Conservation (phyloP, 2,113 vertebrate species). For the Pogonocichla stellata region DNA sequence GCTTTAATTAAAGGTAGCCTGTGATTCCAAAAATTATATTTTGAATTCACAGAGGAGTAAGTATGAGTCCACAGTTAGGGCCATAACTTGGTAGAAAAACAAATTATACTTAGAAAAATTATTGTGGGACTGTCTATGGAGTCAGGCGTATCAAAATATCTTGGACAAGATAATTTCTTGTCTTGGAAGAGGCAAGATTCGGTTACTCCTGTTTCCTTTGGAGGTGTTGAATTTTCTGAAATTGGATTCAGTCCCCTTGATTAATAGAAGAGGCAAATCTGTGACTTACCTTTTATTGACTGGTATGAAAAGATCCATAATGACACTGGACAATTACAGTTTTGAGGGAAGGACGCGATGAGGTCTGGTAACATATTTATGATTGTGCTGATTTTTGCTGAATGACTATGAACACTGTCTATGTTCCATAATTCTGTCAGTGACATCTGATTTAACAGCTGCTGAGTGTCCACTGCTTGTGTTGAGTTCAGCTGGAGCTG, state of each 20-base stretch:
- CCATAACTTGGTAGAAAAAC: background rate
- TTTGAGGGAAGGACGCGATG: background rate
- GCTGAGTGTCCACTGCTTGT: background rate
- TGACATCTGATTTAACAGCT: conserved; percentile 24
- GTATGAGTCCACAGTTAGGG: background rate
- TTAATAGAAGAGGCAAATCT: background rate
- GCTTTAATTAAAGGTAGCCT: background rate
- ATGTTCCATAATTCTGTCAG: conserved; percentile 1
- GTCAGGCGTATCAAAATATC: background rate
- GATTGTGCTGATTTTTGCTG: background rate
- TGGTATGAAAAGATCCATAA: background rate
- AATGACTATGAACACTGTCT: conserved; percentile 11
- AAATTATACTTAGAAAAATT: background rate
- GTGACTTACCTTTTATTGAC: background rate
- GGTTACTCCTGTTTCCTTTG: background rate
- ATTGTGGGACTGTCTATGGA: background rate
- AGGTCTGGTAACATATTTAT: background rate
- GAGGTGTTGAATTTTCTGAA: background rate
- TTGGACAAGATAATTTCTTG: background rate
- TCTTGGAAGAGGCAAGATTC: background rate
- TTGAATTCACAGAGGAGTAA: background rate
- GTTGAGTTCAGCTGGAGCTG: conserved; percentile 11
- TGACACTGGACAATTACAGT: background rate
- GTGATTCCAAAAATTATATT: background rate
- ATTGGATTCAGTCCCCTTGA: background rate